Base-by-base conservation (phyloP, 2,797 vertebrate species). In the Spondyliosoma cantharus region DNA sequence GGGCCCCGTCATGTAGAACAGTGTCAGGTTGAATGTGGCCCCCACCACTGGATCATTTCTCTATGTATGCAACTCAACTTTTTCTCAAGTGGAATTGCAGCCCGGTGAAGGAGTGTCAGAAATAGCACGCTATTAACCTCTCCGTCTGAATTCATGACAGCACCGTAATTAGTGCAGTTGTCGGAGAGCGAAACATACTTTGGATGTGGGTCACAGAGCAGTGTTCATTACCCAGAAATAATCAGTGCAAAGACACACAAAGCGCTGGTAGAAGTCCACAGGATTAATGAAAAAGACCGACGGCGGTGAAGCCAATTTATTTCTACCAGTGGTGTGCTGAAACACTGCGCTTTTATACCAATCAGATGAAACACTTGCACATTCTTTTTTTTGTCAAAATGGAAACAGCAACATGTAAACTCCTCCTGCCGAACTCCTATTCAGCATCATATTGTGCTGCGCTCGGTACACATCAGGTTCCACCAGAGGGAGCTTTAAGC, bases 71-170 rank as follows among this genome's bases (percentile, higher is more conserved):
- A 74, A 60, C 53, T 81, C 19, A 67, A 69, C 25, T 86, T 89
- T 89, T 76, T 84, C 32, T 61, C 65, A 85, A 84, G 82, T 64
- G 54, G 74, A 79, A 78, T 82, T 75, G 71, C 78, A 61, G 68
- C 77, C 67, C 29, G 29, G 71, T 24, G 61, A 86, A 76, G 3
- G 29, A 56, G 49, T 77, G 75, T 83, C 86, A 91, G 86, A 93
- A 92, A 94, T 92, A 94, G 90, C 86, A 90, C 63, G 74, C 86
- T 83, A 93, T 94, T 93, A 93, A 93, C 88, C 88, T 92, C 89
- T 84, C 82, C n/a, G 43, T 88, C 83, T 91, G 58, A 86, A 90
- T 87, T 91, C 62, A 88, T 86, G 74, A 78, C 83, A 86, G 84
- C 72, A 22, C 67, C 85, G 77, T 93, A 94, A 94, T 93, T 93